Percentiles rank a stretch among this genome's conserved stretches.
These are phyloP conservation scores for Porites evermanni DNA, from an alignment of 92 coral and sea anemone species.

Conservation along the genomic window DNA sequence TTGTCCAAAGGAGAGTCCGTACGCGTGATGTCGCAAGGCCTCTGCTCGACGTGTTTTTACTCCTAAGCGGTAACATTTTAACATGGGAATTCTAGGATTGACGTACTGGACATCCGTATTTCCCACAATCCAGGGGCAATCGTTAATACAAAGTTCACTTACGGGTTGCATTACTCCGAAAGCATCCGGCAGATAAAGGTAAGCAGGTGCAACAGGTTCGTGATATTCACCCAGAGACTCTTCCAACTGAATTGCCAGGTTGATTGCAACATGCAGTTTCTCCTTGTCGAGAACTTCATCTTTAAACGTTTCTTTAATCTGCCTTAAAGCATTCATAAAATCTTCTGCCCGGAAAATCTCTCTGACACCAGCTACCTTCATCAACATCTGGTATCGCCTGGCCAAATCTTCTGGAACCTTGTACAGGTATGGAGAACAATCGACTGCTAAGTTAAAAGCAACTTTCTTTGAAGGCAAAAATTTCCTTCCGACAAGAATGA, in stretches of 20 bases:
- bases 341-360: slow-evolving; percentile 45
- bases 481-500: slow-evolving; percentile 36
- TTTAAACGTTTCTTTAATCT: slow-evolving; percentile 24
- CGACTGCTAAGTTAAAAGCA: slow-evolving; percentile 34
- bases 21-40: slow-evolving; percentile 27
- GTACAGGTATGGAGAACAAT: slow-evolving; percentile 65
- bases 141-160: slow-evolving; percentile 62
- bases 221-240: neutral
- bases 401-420: slow-evolving; percentile 38
- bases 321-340: slow-evolving; percentile 45
- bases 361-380: slow-evolving; percentile 49
- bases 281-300: slow-evolving; percentile 8
- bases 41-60: slow-evolving; percentile 69
- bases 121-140: slow-evolving; percentile 68
- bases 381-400: neutral
- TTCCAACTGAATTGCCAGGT: slow-evolving; percentile 19
- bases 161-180: slow-evolving; percentile 40
- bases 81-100: slow-evolving; percentile 29
- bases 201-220: neutral
- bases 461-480: slow-evolving; percentile 55
- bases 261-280: slow-evolving; percentile 14
- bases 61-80: slow-evolving; percentile 44
- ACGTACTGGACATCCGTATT: slow-evolving; percentile 45
- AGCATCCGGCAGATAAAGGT: slow-evolving; percentile 66
- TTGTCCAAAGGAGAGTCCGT: slow-evolving; percentile 78